phyloP scores from a whole-genome alignment of 2,113 vertebrate species.

The Heliornis fulica region DNA sequence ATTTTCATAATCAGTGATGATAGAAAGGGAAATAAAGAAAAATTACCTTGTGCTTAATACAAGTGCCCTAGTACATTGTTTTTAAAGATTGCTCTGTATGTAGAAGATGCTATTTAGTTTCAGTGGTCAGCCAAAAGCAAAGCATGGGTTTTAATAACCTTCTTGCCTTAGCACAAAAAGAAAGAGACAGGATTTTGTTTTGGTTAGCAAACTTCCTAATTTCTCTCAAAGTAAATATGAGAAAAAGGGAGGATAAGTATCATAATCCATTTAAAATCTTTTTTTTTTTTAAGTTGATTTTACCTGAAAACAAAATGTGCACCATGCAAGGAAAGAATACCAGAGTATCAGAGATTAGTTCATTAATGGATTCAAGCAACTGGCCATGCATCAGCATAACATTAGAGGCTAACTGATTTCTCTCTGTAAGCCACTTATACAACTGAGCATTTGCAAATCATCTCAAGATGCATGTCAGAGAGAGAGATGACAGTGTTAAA shows the following conservation, averaged over 20 bases:
- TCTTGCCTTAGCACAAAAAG: background rate
- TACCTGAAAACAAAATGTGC: constrained; percentile 55
- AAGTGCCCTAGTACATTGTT: constrained; percentile 23
- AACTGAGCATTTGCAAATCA: constrained; percentile 65
- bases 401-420: constrained; percentile 69
- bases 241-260: background rate
- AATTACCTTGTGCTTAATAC: constrained; percentile 33
- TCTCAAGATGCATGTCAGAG: constrained; percentile 46
- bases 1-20: constrained; percentile 64
- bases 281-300: constrained; percentile 39
- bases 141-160: background rate
- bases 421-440: constrained; percentile 54
- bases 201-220: background rate
- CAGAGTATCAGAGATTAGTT: constrained; percentile 65
- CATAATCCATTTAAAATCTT: background rate
- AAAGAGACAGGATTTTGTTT: background rate
- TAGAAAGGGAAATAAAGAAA: constrained; percentile 62
- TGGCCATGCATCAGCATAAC: constrained; percentile 66
- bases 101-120: background rate
- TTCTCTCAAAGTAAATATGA: background rate
- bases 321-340: constrained; percentile 1
- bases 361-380: constrained; percentile 68
- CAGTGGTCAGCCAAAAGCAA: background rate
- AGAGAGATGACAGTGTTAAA: constrained; percentile 59
- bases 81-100: background rate